Evolutionary conservation across 1,140 invertebrate genomes (phyloP).

Genomic region (Metaphire vulgaris): DNA sequence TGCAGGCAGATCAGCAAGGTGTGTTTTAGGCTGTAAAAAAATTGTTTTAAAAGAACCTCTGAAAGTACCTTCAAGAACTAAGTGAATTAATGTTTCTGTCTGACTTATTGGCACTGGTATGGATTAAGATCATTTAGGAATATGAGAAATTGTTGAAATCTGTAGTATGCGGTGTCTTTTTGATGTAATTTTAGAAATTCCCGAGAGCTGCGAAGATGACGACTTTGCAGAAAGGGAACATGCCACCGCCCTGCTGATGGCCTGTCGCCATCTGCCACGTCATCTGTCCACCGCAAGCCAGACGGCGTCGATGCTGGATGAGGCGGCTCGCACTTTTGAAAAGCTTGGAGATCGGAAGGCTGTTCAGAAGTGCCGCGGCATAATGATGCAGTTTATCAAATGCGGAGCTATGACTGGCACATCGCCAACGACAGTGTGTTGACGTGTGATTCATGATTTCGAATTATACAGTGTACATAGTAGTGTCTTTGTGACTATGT

Average conservation of each 20-base stretch:
- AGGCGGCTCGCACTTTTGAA: conserved; percentile 82
- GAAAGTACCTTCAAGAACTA: too few relatives aligned
- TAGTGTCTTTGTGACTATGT: too few relatives aligned
- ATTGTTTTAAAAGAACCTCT: neutral
- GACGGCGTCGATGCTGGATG: conserved; percentile 61
- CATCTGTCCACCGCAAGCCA: conserved; percentile 65
- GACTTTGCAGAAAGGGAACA: neutral
- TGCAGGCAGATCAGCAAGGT: neutral
- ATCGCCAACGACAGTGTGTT: neutral
- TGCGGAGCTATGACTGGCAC: neutral
- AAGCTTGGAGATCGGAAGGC: conserved; percentile 79
- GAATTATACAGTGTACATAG: too few relatives aligned
- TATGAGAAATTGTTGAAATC: too few relatives aligned
- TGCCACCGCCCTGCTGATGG: conserved; percentile 78
- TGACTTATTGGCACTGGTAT: too few relatives aligned
- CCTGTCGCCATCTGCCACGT: conserved; percentile 64
- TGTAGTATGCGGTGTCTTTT: too few relatives aligned
- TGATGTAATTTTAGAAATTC: neutral
- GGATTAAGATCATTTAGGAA: too few relatives aligned
- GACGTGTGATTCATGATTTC: too few relatives aligned
- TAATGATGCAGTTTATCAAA: conserved; percentile 62
- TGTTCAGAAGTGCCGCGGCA: conserved; percentile 77
- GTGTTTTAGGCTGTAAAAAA: neutral
- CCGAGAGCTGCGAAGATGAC: neutral
- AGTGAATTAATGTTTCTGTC: too few relatives aligned